phyloP scores from a whole-genome alignment of 2,797 vertebrate species.

The Hippoglossus hippoglossus region DNA sequence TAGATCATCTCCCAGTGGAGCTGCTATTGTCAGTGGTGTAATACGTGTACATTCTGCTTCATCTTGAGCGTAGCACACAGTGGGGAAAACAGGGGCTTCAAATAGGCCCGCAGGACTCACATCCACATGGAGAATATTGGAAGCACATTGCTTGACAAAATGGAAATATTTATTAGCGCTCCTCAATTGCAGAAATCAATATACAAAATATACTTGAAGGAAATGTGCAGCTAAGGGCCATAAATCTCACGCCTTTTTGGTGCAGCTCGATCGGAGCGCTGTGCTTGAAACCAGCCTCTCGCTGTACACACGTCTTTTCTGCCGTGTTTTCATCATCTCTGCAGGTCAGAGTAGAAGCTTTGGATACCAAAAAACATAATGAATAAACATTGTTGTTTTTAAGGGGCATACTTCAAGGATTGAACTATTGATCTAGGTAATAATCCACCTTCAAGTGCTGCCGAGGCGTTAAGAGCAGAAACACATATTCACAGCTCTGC shows the following conservation, averaged over 20 bases:
- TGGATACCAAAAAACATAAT: no score
- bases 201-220: not conserved
- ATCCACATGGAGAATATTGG: not conserved
- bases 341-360: no score
- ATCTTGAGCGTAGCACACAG: not conserved
- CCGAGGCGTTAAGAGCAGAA: no score
- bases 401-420: no score
- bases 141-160: not conserved
- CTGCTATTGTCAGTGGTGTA: not conserved
- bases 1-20: slow-evolving; percentile 16
- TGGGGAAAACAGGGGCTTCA: not conserved
- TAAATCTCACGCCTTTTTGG: not conserved
- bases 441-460: no score
- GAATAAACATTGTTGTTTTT: no score
- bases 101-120: not conserved
- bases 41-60: not conserved
- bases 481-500: no score
- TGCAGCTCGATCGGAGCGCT: not conserved
- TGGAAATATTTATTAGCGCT: not conserved
- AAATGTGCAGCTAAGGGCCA: not conserved
- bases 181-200: slow-evolving; percentile 1
- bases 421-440: no score
- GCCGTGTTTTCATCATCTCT: no score
- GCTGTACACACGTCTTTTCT: no score
- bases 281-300: slow-evolving; percentile 4